These are phyloP conservation scores for Clarias pachynema DNA, from an alignment of 2,797 vertebrate species.

Conservation along the genomic window DNA sequence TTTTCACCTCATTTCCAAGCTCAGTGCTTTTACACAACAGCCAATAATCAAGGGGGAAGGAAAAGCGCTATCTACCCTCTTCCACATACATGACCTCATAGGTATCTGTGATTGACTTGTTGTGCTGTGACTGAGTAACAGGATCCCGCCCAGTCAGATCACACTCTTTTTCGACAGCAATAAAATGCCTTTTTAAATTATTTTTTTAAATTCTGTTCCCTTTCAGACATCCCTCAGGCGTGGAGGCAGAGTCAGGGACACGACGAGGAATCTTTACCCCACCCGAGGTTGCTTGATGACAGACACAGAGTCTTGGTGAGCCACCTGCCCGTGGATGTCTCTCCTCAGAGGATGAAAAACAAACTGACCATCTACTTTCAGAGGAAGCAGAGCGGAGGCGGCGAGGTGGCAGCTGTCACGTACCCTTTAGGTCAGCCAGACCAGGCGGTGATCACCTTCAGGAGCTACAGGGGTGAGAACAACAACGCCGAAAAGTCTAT, in stretches of 20 bases:
- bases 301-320: conserved; percentile 56
- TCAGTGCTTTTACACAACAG: background rate
- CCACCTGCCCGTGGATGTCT: conserved; percentile 53
- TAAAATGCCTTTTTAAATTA: background rate
- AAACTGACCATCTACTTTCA: conserved; percentile 67
- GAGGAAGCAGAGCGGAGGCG: conserved; percentile 58
- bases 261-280: background rate
- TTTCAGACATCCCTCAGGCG: conserved; percentile 45
- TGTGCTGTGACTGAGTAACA: background rate
- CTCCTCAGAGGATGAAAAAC: conserved; percentile 58
- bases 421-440: conserved; percentile 57
- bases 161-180: background rate
- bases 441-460: conserved; percentile 61
- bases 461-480: conserved; percentile 54
- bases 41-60: background rate
- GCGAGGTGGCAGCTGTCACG: conserved; percentile 59
- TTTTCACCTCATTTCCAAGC: background rate
- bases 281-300: conserved; percentile 36
- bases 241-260: conserved; percentile 30
- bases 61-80: background rate
- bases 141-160: background rate
- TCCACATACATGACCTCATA: background rate
- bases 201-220: background rate
- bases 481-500: background rate
- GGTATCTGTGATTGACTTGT: background rate